phyloP scores from a whole-genome alignment of 2,113 vertebrate species.

The Amphiprion ocellaris region DNA sequence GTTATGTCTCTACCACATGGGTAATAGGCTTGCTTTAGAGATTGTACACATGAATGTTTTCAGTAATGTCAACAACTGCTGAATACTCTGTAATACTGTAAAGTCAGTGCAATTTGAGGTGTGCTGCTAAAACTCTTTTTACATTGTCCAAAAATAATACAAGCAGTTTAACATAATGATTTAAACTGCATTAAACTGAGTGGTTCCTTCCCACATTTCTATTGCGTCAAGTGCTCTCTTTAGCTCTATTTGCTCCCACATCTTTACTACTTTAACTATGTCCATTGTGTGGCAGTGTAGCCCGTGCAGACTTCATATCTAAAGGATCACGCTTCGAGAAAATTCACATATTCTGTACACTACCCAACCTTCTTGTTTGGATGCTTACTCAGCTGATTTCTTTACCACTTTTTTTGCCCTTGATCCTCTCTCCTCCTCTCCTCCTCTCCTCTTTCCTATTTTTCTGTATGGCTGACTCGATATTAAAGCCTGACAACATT shows the following conservation, averaged over 20 bases:
- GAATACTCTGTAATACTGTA: slow-evolving; percentile 24
- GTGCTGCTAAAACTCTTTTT: not conserved
- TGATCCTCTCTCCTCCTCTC: slow-evolving; percentile 3
- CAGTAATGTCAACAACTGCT: slow-evolving; percentile 30
- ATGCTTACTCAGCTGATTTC: slow-evolving; percentile 37
- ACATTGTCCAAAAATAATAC: not conserved
- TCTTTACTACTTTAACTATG: not conserved
- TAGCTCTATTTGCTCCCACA: slow-evolving; percentile 12
- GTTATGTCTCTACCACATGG: too few relatives aligned
- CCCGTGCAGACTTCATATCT: slow-evolving; percentile 4
- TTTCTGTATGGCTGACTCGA: slow-evolving; percentile 45
- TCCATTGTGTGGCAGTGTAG: slow-evolving; percentile 6
- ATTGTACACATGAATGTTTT: slow-evolving; percentile 20
- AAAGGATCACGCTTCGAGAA: slow-evolving; percentile 14
- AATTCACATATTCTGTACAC: not conserved
- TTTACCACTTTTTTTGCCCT: slow-evolving; percentile 13
- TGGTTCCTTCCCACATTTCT: slow-evolving; percentile 20
- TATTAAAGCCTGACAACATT: slow-evolving; percentile 72
- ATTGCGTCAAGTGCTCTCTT: slow-evolving; percentile 32
- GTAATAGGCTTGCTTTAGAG: too few relatives aligned
- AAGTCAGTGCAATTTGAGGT: slow-evolving; percentile 53
- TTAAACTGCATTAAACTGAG: not conserved
- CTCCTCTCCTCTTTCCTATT: slow-evolving; percentile 15
- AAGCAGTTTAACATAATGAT: not conserved
- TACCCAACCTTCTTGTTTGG: not conserved